Conservation (phyloP, 1,140 invertebrate species). For the Linepithema humile region DNA sequence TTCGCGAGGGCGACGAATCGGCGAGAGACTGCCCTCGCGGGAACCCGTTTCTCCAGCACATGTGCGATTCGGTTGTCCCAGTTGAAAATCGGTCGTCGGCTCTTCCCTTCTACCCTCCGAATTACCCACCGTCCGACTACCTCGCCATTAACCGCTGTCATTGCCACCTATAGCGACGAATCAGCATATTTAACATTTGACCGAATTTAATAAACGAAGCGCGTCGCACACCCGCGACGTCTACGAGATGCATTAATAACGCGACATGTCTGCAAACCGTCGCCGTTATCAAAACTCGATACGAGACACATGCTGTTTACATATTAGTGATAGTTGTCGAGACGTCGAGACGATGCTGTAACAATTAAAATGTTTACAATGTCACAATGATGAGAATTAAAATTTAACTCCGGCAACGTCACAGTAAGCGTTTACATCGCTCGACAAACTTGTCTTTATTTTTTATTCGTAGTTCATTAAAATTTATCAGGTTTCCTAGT, state of each 20-base stretch:
- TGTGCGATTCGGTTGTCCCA: conserved; percentile 54
- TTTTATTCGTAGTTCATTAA: background rate
- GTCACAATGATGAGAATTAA: background rate
- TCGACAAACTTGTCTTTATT: background rate
- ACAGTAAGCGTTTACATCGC: too few relatives aligned
- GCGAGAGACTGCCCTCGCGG: background rate
- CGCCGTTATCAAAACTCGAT: conserved; percentile 28
- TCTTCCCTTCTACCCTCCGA: conserved; percentile 6
- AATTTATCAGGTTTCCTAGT: background rate
- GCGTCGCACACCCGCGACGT: conserved; percentile 56
- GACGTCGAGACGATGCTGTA: background rate
- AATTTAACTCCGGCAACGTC: background rate
- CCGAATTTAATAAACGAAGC: conserved; percentile 70
- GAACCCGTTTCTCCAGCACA: too few relatives aligned
- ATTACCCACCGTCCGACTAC: conserved; percentile 35
- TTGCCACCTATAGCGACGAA: conserved; percentile 72
- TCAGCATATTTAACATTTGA: conserved; percentile 74
- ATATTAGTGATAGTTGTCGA: conserved; percentile 11
- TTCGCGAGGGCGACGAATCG: conserved; percentile 22
- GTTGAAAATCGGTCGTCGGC: conserved; percentile 68
- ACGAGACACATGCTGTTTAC: conserved; percentile 11
- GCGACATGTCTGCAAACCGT: conserved; percentile 15
- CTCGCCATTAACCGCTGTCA: conserved; percentile 17
- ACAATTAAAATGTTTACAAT: background rate
- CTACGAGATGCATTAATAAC: conserved; percentile 68